These are phyloP conservation scores for Euphydryas editha DNA, from an alignment of 2,888 invertebrate species.

Conservation along the genomic window DNA sequence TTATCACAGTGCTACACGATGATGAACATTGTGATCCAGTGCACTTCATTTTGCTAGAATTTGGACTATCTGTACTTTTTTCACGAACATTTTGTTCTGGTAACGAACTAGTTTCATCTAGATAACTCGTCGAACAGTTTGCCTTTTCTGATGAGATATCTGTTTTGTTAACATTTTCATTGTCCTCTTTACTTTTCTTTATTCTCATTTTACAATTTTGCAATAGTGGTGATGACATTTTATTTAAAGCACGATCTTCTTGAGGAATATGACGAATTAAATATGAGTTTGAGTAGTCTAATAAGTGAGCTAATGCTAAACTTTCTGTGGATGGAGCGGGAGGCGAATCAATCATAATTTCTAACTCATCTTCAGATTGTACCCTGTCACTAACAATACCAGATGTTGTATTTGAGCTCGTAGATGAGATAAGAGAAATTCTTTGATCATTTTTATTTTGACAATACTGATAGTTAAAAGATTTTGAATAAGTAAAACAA, in stretches of 20 bases:
- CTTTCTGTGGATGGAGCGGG: slow-evolving; percentile 95
- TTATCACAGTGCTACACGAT: slow-evolving; percentile 94
- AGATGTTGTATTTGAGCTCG: slow-evolving; percentile 98
- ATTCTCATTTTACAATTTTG: slow-evolving; percentile 63
- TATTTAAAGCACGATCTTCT: slow-evolving; percentile 59
- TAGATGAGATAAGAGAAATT: slow-evolving; percentile 95
- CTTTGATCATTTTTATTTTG: slow-evolving; percentile 90
- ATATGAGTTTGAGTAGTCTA: slow-evolving; percentile 85
- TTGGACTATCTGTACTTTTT: slow-evolving; percentile 82
- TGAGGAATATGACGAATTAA: slow-evolving; percentile 64
- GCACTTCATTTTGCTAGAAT: slow-evolving; percentile 84
- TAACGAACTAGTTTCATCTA: slow-evolving; percentile 66
- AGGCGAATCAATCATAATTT: slow-evolving; percentile 92
- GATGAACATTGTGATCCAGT: slow-evolving; percentile 93
- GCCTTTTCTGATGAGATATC: slow-evolving; percentile 56
- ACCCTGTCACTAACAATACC: slow-evolving; percentile 98
- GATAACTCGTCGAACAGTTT: slow-evolving; percentile 54
- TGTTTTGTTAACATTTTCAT: slow-evolving; percentile 54
- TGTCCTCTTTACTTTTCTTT: slow-evolving; percentile 65
- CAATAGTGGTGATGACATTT: slow-evolving; percentile 69
- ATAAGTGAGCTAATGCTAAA: slow-evolving; percentile 89
- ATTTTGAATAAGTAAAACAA: slow-evolving; percentile 89
- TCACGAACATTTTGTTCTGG: slow-evolving; percentile 74
- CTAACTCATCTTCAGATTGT: slow-evolving; percentile 96
- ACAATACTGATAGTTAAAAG: slow-evolving; percentile 84